These are phyloP conservation scores for Boleophthalmus pectinirostris DNA, from an alignment of 2,113 vertebrate species.

Conservation along the genomic window DNA sequence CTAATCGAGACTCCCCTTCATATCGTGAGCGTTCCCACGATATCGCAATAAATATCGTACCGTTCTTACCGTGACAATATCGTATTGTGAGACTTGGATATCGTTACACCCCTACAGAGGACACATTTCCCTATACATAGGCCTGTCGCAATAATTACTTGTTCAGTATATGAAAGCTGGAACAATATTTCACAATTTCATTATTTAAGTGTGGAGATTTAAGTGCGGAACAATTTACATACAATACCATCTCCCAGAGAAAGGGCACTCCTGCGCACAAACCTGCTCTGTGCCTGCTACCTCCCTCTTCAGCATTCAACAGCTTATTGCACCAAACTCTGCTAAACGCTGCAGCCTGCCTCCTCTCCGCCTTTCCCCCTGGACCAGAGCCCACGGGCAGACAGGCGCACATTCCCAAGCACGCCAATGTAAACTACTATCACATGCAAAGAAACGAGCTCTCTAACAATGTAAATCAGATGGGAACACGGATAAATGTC, in stretches of 20 bases:
- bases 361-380: slow-evolving; percentile 60
- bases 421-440: not conserved
- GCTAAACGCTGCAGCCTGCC: slow-evolving; percentile 66
- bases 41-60: too few relatives aligned
- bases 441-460: slow-evolving; percentile 33
- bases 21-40: too few relatives aligned
- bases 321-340: slow-evolving; percentile 81
- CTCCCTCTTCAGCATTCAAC: slow-evolving; percentile 57
- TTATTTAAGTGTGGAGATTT: too few relatives aligned
- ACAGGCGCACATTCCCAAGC: slow-evolving; percentile 20
- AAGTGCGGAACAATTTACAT: too few relatives aligned
- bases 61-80: too few relatives aligned
- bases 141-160: too few relatives aligned
- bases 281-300: slow-evolving; percentile 44
- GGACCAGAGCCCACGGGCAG: slow-evolving; percentile 68
- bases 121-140: too few relatives aligned
- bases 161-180: too few relatives aligned
- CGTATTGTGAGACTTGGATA: too few relatives aligned
- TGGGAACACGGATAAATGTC: slow-evolving; percentile 41
- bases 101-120: too few relatives aligned
- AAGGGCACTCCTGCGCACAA: slow-evolving; percentile 44
- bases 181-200: too few relatives aligned
- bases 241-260: slow-evolving; percentile 21
- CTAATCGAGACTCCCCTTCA: too few relatives aligned
- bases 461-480: slow-evolving; percentile 38